A percentile compares a stretch with the other conserved stretches of the same genome.
Evolutionary conservation across 1,140 invertebrate genomes (phyloP).

Genomic region (Pseudomyrmex flavicornis): DNA sequence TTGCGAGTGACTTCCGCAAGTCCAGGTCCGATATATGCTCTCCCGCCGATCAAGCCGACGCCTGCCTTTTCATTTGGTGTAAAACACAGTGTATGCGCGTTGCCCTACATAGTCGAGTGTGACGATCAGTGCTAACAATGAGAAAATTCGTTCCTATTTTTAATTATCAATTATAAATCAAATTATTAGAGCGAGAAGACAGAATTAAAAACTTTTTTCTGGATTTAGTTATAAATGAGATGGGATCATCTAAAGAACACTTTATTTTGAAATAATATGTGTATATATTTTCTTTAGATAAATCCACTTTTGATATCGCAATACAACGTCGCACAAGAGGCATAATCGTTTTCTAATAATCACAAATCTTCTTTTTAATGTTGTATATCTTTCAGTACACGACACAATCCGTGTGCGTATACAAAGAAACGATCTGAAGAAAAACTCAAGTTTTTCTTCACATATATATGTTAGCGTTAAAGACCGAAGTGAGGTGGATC

Average conservation of each 20-base stretch:
- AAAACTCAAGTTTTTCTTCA: background rate
- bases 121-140: conserved; percentile 58
- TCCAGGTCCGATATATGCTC: conserved; percentile 64
- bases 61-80: conserved; percentile 63
- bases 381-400: background rate
- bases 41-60: background rate
- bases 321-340: conserved; percentile 17
- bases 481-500: too few relatives aligned
- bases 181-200: background rate
- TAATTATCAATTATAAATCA: background rate
- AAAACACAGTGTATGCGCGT: conserved; percentile 64
- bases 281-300: conserved; percentile 23
- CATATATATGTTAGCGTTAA: background rate
- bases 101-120: conserved; percentile 64
- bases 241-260: background rate
- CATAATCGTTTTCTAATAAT: background rate
- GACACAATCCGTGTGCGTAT: background rate
- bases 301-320: conserved; percentile 15
- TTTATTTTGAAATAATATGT: conserved; percentile 11
- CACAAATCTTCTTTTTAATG: background rate
- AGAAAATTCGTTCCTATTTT: background rate
- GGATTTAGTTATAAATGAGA: background rate
- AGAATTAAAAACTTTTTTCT: background rate
- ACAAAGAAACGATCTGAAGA: background rate
- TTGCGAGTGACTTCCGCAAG: conserved; percentile 6